Evolutionary conservation across 2,888 invertebrate species (phyloP).

Genomic region (Temnothorax ravouxi): DNA sequence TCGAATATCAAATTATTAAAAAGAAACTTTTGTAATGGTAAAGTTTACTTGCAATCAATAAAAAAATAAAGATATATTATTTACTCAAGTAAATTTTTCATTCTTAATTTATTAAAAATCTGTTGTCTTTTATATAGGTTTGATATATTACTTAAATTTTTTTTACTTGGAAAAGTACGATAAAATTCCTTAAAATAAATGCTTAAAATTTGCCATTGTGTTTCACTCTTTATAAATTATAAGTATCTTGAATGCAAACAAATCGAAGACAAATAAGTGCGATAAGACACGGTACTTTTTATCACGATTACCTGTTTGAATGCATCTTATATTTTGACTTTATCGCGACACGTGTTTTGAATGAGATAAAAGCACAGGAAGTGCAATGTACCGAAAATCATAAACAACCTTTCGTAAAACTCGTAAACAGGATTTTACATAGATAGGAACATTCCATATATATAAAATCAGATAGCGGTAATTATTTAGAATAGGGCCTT

Average conservation of each 20-base stretch:
- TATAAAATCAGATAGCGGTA: not conserved
- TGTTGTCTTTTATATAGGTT: not conserved
- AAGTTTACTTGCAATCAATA: not conserved
- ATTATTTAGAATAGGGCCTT: too few species aligned
- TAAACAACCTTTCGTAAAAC: not conserved
- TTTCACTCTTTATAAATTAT: not conserved
- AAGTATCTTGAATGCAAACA: not conserved
- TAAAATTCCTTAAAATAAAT: not conserved
- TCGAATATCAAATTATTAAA: not conserved
- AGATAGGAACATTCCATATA: not conserved
- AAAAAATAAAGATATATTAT: not conserved
- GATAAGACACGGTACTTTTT: constrained; percentile 6
- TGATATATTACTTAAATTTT: not conserved
- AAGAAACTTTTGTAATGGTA: not conserved
- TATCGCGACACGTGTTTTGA: constrained; percentile 18
- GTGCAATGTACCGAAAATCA: not conserved
- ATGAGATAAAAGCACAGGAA: not conserved
- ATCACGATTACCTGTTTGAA: not conserved
- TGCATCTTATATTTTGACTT: not conserved
- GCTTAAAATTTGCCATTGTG: not conserved
- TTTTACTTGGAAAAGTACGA: not conserved
- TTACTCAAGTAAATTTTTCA: not conserved
- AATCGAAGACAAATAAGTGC: constrained; percentile 1
- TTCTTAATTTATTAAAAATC: not conserved
- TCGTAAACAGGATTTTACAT: not conserved